Evolutionary conservation across 2,113 vertebrate genomes (phyloP).

Genomic region (Mesembrinibis cayennensis): DNA sequence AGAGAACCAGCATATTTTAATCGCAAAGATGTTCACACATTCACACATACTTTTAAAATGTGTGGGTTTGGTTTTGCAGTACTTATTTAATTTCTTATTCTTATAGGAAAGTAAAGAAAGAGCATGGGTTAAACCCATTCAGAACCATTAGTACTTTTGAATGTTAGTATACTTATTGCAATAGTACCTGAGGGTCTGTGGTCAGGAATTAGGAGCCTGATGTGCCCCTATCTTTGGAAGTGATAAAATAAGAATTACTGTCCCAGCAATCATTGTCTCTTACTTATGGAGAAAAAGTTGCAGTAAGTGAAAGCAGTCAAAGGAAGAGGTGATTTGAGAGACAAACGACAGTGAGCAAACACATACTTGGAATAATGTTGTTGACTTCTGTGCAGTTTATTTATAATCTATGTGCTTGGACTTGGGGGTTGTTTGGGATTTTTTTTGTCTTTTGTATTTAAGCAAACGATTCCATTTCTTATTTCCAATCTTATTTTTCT

Average conservation of each 20-base stretch:
- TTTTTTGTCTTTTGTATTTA: not conserved
- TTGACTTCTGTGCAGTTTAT: not conserved
- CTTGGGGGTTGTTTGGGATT: not conserved
- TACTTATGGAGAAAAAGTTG: not conserved
- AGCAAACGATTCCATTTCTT: not conserved
- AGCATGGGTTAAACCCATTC: no score
- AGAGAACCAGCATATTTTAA: not conserved
- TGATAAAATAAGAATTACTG: not conserved
- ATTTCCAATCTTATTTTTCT: not conserved
- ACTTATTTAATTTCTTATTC: not conserved
- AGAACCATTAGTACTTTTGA: not conserved
- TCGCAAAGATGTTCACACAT: not conserved
- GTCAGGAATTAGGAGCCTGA: not conserved
- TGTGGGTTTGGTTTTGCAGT: fast-evolving
- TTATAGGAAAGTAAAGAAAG: no score
- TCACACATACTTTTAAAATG: not conserved
- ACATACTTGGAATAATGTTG: not conserved
- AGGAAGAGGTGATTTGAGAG: not conserved
- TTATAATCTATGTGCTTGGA: not conserved
- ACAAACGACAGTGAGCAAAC: not conserved
- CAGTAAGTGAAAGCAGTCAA: not conserved
- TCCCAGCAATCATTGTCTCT: not conserved
- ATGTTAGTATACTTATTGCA: not conserved
- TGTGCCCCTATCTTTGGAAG: not conserved
- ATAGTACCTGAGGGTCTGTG: not conserved